Percentiles rank a stretch among this genome's conserved stretches.
These are phyloP conservation scores for Meganola albula DNA, from an alignment of 2,888 invertebrate genomes.

Conservation along the genomic window DNA sequence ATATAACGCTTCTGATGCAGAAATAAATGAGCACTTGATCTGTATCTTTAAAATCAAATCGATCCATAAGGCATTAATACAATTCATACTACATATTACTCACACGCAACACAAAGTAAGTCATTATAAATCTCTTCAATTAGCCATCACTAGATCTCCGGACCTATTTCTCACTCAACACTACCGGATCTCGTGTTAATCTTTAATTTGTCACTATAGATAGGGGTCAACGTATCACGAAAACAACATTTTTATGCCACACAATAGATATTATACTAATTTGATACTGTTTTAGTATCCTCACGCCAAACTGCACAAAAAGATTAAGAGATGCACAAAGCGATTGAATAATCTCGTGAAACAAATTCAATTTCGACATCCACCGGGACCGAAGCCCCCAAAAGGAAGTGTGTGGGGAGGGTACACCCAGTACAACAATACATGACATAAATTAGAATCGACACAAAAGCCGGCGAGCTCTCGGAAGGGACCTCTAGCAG, in stretches of 20 bases:
- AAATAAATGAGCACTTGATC: no score
- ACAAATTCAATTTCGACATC: conserved; percentile 62
- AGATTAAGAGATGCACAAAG: conserved; percentile 40
- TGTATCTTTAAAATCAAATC: no score
- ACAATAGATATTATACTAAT: no score
- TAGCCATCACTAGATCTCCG: conserved; percentile 28
- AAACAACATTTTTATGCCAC: no score
- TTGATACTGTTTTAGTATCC: no score
- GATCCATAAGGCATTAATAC: no score
- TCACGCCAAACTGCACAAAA: conserved; percentile 23
- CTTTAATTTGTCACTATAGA: conserved; percentile 33
- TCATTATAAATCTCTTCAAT: conserved; percentile 44
- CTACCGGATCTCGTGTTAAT: conserved; percentile 24
- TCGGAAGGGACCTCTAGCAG: conserved; percentile 69
- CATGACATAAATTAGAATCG: conserved; percentile 76
- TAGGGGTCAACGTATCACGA: no score
- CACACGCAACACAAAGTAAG: conserved; percentile 52
- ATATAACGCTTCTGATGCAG: no score
- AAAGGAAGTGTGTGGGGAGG: conserved; percentile 71
- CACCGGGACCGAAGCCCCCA: conserved; percentile 56
- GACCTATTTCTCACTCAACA: conserved; percentile 29
- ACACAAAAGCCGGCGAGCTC: conserved; percentile 70
- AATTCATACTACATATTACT: conserved; percentile 33
- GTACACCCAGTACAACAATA: conserved; percentile 61
- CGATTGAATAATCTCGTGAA: conserved; percentile 63